Percentiles rank a stretch among this genome's conserved stretches.
phyloP scores from a whole-genome alignment of 2,113 vertebrate species.

The Macaca mulatta region DNA sequence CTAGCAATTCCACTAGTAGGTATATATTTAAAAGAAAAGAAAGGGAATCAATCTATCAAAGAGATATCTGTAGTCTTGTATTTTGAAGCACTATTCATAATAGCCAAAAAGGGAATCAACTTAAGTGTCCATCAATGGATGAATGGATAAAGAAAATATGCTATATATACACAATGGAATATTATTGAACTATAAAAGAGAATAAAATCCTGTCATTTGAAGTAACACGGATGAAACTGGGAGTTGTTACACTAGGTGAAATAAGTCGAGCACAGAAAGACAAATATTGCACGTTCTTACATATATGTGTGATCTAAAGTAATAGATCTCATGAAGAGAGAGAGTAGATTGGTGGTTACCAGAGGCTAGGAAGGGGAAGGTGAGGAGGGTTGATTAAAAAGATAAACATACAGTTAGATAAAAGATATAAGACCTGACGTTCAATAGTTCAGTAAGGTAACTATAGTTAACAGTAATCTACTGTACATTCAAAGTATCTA shows the following conservation, averaged over 20 bases:
- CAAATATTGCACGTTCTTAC: not conserved
- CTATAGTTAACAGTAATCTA: not conserved
- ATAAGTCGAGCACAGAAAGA: not conserved
- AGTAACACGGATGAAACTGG: not conserved
- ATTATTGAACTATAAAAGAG: not conserved
- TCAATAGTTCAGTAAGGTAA: not conserved
- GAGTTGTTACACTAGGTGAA: not conserved
- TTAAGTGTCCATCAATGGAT: not conserved
- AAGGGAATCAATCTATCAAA: not conserved
- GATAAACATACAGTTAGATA: not conserved
- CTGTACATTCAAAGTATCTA: not conserved
- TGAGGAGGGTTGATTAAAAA: not conserved
- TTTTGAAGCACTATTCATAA: not conserved
- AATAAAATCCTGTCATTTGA: not conserved
- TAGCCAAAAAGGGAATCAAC: not conserved
- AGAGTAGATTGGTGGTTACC: not conserved
- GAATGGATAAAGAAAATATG: not conserved
- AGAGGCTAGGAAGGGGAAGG: not conserved
- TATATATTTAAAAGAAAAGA: not conserved
- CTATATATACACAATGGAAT: not conserved
- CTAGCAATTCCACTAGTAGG: not conserved
- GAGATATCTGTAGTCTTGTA: not conserved
- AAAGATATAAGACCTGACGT: not conserved
- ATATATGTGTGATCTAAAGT: not conserved
- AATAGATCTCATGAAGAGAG: not conserved